phyloP scores from a whole-genome alignment of 1,140 invertebrate genomes.

The Penaeus indicus region DNA sequence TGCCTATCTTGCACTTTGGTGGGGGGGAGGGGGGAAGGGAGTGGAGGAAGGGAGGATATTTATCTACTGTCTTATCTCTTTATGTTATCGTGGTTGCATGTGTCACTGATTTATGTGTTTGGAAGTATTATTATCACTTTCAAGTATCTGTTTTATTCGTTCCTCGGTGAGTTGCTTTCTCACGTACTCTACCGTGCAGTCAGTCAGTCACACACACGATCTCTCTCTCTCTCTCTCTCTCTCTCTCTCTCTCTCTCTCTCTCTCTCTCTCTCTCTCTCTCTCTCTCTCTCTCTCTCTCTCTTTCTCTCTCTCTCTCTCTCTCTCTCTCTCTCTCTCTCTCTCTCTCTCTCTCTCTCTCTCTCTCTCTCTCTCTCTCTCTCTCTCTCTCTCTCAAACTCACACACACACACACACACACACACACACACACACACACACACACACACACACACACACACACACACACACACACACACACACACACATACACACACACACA shows the following conservation, averaged over 20 bases:
- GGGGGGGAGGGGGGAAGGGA: neutral
- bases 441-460: too few relatives aligned
- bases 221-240: constrained; percentile 62
- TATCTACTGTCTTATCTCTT: neutral
- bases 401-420: constrained; percentile 65
- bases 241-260: constrained; percentile 69
- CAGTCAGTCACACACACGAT: too few relatives aligned
- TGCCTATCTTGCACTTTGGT: neutral
- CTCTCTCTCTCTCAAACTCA: constrained; percentile 71
- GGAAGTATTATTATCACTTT: too few relatives aligned
- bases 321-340: neutral
- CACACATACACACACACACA: constrained; percentile 66
- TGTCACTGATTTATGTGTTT: constrained; percentile 15
- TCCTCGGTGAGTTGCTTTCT: constrained; percentile 7
- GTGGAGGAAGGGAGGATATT: neutral
- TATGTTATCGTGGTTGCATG: neutral
- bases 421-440: too few relatives aligned
- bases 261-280: constrained; percentile 69
- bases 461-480: constrained; percentile 66
- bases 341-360: constrained; percentile 52
- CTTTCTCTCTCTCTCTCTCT: constrained; percentile 28
- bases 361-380: constrained; percentile 46
- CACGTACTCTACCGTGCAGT: neutral
- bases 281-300: constrained; percentile 68
- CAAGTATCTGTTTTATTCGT: constrained; percentile 27